Evolutionary conservation across 2,113 vertebrate species (phyloP).

Genomic region (Suncus etruscus): DNA sequence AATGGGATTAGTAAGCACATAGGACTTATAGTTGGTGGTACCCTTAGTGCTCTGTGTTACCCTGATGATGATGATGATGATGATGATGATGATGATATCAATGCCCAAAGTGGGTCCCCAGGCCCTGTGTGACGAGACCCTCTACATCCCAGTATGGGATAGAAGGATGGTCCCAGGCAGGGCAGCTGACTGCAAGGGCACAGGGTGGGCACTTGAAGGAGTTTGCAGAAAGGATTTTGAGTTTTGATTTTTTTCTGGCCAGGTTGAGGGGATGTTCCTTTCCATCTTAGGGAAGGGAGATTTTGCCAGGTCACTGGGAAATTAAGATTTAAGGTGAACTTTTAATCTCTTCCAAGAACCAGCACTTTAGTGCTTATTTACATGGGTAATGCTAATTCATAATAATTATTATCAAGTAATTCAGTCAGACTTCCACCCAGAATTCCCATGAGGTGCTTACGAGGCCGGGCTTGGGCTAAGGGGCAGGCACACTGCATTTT

Average conservation of each 20-base stretch:
- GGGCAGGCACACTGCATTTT: neutral
- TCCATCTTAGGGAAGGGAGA: neutral
- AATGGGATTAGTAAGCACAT: neutral
- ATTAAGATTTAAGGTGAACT: slow-evolving; percentile 20
- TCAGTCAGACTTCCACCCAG: neutral
- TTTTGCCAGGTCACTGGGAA: neutral
- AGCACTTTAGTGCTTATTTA: neutral
- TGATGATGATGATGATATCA: too few relatives aligned
- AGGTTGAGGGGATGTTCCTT: neutral
- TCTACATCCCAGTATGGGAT: neutral
- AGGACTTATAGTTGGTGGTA: neutral
- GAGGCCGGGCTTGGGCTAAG: neutral
- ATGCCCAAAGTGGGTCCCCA: neutral
- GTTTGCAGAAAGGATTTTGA: neutral
- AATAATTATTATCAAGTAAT: slow-evolving; percentile 14
- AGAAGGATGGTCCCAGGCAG: neutral
- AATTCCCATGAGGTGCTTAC: neutral
- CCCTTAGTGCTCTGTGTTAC: too few relatives aligned
- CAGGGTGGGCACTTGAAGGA: neutral
- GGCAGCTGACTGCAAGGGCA: too few relatives aligned
- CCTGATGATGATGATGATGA: neutral
- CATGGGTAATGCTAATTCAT: slow-evolving; percentile 14
- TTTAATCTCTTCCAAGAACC: too few relatives aligned
- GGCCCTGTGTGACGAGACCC: too few relatives aligned
- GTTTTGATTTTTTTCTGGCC: neutral